Percentiles rank a stretch among this genome's conserved stretches.
phyloP scores from a whole-genome alignment of 2,113 vertebrate species.

The Pycnonotus jocosus region DNA sequence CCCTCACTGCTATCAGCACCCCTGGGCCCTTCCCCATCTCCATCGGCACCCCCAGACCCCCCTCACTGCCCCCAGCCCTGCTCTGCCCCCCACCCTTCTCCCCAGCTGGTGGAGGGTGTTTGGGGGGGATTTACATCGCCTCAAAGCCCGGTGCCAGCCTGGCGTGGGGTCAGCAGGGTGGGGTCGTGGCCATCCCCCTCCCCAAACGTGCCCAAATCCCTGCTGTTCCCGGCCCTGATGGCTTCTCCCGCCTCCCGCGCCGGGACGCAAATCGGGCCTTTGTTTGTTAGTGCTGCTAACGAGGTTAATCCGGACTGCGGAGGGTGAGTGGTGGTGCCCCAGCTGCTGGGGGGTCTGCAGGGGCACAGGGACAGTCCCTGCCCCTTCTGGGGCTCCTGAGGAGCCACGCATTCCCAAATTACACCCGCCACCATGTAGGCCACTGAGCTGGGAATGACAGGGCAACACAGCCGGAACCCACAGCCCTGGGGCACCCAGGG shows the following conservation, averaged over 20 bases:
- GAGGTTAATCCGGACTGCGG: not conserved
- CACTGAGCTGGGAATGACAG: not conserved
- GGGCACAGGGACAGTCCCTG: not conserved
- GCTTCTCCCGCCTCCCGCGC: accelerated
- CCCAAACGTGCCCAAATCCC: not conserved
- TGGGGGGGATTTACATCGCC: not conserved
- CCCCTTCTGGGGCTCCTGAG: not conserved
- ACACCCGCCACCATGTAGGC: not conserved
- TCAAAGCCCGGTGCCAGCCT: not conserved
- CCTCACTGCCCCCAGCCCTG: not conserved
- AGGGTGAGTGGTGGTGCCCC: not conserved
- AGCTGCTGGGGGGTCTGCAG: not conserved
- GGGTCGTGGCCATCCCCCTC: too few relatives aligned
- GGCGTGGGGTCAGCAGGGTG: accelerated
- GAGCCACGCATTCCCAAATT: not conserved
- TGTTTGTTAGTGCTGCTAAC: not conserved
- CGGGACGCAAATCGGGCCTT: accelerated
- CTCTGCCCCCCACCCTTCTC: not conserved
- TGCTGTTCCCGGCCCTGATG: not conserved
- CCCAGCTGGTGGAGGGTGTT: not conserved
- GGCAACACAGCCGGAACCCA: not conserved
- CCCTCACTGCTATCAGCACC: not conserved
- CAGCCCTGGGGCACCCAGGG: not conserved
- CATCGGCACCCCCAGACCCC: too few relatives aligned
- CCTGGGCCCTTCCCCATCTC: not conserved